phyloP scores from a whole-genome alignment of 2,888 invertebrate species.

The Clistopyga incitator region DNA sequence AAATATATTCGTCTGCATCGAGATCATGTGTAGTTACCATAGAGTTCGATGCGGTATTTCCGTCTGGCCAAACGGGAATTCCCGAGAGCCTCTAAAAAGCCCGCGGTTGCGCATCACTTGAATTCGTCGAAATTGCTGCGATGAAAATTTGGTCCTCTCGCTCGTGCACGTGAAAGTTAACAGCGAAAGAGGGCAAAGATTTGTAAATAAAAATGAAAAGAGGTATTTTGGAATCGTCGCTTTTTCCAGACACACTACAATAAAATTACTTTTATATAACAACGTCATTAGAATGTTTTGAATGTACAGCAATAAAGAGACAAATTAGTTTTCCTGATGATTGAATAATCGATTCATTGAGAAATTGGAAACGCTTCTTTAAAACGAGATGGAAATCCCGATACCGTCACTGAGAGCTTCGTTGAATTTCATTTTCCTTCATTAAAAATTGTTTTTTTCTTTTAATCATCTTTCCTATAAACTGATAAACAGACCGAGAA shows the following conservation, averaged over 20 bases:
- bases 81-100: slow-evolving; percentile 38
- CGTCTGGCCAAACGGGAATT: slow-evolving; percentile 41
- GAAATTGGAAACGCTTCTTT: not conserved
- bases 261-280: not conserved
- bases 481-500: no score
- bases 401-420: not conserved
- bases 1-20: slow-evolving; percentile 21
- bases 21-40: slow-evolving; percentile 4
- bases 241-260: not conserved
- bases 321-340: not conserved
- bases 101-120: slow-evolving; percentile 34
- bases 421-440: not conserved
- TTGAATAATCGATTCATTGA: not conserved
- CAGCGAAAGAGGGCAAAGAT: slow-evolving; percentile 1
- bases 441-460: not conserved
- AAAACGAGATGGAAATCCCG: not conserved
- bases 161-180: not conserved
- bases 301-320: not conserved
- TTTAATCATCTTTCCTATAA: no score
- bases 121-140: slow-evolving; percentile 32
- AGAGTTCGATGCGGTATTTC: slow-evolving; percentile 37
- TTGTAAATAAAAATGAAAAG: not conserved
- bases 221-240: not conserved
- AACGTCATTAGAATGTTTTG: not conserved
- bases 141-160: slow-evolving; percentile 20